Evolutionary conservation across 2,113 vertebrate species (phyloP).

Genomic region (Pao palembangensis): DNA sequence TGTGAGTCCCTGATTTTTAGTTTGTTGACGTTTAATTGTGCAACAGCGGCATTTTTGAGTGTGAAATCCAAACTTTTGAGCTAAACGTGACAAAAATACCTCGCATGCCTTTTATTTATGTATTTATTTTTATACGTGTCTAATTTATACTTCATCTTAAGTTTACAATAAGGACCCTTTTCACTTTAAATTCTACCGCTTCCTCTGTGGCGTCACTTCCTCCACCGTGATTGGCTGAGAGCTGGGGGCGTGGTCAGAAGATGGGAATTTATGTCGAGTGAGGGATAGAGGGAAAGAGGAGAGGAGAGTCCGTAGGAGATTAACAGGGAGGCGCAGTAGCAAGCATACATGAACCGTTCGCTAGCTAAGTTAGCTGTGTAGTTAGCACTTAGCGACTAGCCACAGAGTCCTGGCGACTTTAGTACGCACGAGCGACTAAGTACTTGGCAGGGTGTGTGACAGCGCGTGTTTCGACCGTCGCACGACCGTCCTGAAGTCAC

Average conservation of each 20-base stretch:
- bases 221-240: conserved; percentile 49
- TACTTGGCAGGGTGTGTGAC: conserved; percentile 17
- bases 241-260: conserved; percentile 9
- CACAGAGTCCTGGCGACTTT: conserved; percentile 29
- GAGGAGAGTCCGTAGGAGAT: conserved; percentile 34
- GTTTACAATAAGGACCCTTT: conserved; percentile 7
- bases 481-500: conserved; percentile 42
- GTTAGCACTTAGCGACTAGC: conserved; percentile 60
- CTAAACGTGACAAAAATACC: too few species aligned
- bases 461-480: conserved; percentile 12
- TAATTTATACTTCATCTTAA: too few species aligned
- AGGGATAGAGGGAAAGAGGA: conserved; percentile 9
- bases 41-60: too few species aligned
- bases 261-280: conserved; percentile 25
- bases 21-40: too few species aligned
- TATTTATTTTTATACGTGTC: too few species aligned
- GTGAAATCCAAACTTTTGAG: too few species aligned
- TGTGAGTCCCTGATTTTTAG: too few species aligned
- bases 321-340: conserved; percentile 54
- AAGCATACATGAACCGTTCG: conserved; percentile 43
- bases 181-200: conserved; percentile 52
- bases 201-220: not conserved
- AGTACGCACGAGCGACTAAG: conserved; percentile 5
- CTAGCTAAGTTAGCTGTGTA: conserved; percentile 61
- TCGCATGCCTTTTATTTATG: not conserved